Conservation (phyloP, 2,888 invertebrate genomes). For the Altica lythri region DNA sequence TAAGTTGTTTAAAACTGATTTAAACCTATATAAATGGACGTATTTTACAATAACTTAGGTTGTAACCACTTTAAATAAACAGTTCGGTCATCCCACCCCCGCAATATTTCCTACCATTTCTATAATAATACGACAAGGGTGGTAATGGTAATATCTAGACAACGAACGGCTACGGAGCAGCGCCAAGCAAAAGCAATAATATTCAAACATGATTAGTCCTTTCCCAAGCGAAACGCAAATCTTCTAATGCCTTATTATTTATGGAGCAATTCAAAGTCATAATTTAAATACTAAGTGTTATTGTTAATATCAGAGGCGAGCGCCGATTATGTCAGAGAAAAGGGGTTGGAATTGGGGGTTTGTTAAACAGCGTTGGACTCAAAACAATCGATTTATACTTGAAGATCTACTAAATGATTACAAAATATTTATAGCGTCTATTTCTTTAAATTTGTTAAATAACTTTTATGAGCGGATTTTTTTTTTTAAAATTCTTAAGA, state of each 20-base stretch:
- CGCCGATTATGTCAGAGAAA: constrained; percentile 51
- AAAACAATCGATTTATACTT: too few species aligned
- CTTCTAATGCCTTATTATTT: constrained; percentile 59
- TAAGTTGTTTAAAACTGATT: too few species aligned
- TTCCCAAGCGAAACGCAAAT: constrained; percentile 53
- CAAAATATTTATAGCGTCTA: too few species aligned
- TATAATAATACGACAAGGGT: constrained; percentile 11
- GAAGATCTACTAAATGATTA: too few species aligned
- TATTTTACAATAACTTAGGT: too few species aligned
- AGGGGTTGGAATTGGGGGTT: constrained; percentile 37
- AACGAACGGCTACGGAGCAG: constrained; percentile 19
- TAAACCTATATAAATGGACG: too few species aligned
- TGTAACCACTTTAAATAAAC: too few species aligned
- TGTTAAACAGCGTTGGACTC: constrained; percentile 16
- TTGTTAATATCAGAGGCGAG: constrained; percentile 59
- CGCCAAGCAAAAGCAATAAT: constrained; percentile 48
- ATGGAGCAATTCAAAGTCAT: constrained; percentile 59
- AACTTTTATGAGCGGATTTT: too few species aligned
- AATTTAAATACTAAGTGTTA: constrained; percentile 60
- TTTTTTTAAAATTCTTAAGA: too few species aligned
- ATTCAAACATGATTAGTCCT: constrained; percentile 56
- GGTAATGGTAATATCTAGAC: constrained; percentile 43
- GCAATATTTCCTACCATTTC: too few species aligned
- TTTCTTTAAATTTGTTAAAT: too few species aligned
- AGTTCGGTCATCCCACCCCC: too few species aligned